phyloP scores from a whole-genome alignment of 1,140 invertebrate species.

The Drosophila subobscura region DNA sequence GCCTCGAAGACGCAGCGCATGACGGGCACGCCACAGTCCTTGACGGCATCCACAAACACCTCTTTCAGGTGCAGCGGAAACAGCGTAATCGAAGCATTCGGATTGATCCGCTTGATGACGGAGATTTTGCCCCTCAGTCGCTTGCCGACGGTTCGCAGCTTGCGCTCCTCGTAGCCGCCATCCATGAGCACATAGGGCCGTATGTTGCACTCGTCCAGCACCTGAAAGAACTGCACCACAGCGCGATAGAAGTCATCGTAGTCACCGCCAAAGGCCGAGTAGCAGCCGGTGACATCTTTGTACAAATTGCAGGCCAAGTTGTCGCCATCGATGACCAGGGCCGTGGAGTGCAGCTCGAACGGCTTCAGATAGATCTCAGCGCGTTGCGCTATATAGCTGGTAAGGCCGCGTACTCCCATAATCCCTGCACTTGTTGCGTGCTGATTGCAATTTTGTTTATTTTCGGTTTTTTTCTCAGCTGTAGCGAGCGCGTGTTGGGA shows the following conservation, averaged over 20 bases:
- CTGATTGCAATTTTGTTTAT: conserved; percentile 36
- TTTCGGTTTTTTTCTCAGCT: conserved; percentile 14
- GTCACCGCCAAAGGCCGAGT: conserved; percentile 93
- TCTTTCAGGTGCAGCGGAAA: conserved; percentile 89
- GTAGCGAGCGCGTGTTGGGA: conserved; percentile 40
- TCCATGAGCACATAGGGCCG: conserved; percentile 91
- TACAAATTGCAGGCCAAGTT: conserved; percentile 91
- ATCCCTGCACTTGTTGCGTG: conserved; percentile 8
- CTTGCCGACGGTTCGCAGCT: conserved; percentile 88
- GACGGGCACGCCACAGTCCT: conserved; percentile 87
- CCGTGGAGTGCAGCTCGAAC: conserved; percentile 88
- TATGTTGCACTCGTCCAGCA: conserved; percentile 89
- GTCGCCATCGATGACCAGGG: conserved; percentile 92
- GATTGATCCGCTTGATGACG: conserved; percentile 84
- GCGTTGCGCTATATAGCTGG: conserved; percentile 90
- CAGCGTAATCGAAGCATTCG: conserved; percentile 84
- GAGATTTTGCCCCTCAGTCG: conserved; percentile 87
- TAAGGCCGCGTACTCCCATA: conserved; percentile 93
- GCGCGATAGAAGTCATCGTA: conserved; percentile 90
- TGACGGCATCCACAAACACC: conserved; percentile 88
- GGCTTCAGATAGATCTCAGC: conserved; percentile 87
- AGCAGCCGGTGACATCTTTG: conserved; percentile 85
- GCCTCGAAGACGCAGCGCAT: conserved; percentile 93
- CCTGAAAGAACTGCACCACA: conserved; percentile 88
- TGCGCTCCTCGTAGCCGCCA: conserved; percentile 90